Evolutionary conservation across 2,888 invertebrate genomes (phyloP), one percentile per base, ranked within the genome.

Genomic region (Allacma fusca): DNA sequence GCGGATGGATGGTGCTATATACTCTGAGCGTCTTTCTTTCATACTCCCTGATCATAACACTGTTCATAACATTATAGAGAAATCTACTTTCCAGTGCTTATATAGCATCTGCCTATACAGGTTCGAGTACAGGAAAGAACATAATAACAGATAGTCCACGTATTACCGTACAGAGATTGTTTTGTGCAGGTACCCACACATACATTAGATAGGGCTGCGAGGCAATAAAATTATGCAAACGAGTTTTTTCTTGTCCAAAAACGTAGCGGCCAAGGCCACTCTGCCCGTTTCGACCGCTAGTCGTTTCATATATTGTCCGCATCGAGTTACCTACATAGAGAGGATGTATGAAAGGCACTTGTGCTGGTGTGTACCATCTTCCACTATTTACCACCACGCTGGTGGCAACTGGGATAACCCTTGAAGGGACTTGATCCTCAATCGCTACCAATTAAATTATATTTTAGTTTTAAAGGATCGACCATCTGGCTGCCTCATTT

Each of bases 141-240:
- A 67, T 29, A 67, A 28, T n/a, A 67, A 67, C 24, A 29, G 62
- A 62, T 62, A 69, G 23, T 40, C 68, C 68, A n/a, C 68, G 68
- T 69, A 29, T 69, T 69, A 71, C 28, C 62, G 62, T 62, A 62
- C 62, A 62, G 62, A 62, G 70, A 43, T 44, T 62, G 62, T 62
- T 62, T 34, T 28, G 44, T 74, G 65, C 40, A 62, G 62, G 74
- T 74, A 74, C 76, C 65, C 62, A 74, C 26, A 26, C 74, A 72
- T 77, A 29, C 68, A 68, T 50, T 50, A 65, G 65, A 73, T 65
- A 67, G 71, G 77, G 67, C 57, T 70, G 77, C 76, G 76, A 82
- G 78, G 80, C 80, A 77, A 81, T 81, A 83, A 81, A 82, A 83
- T 82, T 84, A 84, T 84, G 84, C 83, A 83, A 84, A 84, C 81